Conservation (phyloP, 2,797 vertebrate genomes). For the Pteropus rufus region DNA sequence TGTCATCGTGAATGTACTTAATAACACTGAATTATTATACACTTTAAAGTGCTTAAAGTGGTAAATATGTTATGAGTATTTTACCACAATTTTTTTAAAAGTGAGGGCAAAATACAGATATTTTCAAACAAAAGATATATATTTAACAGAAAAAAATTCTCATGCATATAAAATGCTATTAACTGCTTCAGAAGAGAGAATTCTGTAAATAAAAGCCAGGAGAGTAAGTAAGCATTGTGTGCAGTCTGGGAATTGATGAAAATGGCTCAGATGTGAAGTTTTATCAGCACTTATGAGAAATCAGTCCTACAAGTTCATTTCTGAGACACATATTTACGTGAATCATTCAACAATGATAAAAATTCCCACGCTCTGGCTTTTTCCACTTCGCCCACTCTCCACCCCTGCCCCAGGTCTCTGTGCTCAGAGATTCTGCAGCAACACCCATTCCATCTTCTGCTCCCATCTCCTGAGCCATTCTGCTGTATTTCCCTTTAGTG, state of each 20-base stretch:
- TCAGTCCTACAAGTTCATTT: not conserved
- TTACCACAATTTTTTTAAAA: not conserved
- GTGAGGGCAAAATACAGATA: not conserved
- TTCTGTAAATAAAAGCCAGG: not conserved
- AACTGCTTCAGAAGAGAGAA: not conserved
- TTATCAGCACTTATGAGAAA: not conserved
- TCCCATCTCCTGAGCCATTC: not conserved
- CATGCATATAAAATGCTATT: not conserved
- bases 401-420: not conserved
- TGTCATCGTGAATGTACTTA: not conserved
- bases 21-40: not conserved
- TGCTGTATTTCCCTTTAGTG: not conserved
- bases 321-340: not conserved
- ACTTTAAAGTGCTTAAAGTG: not conserved
- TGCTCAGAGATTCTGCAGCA: not conserved
- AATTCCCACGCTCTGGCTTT: not conserved
- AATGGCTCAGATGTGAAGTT: not conserved
- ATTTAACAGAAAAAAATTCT: not conserved
- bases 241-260: not conserved
- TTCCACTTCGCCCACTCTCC: not conserved
- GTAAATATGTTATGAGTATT: not conserved
- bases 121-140: not conserved
- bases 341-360: not conserved
- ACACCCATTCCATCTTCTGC: not conserved
- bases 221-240: not conserved